A percentile compares a stretch with the other conserved stretches of the same genome.
Evolutionary conservation across 2,888 invertebrate species (phyloP).

Genomic region (Steromphala cineraria): DNA sequence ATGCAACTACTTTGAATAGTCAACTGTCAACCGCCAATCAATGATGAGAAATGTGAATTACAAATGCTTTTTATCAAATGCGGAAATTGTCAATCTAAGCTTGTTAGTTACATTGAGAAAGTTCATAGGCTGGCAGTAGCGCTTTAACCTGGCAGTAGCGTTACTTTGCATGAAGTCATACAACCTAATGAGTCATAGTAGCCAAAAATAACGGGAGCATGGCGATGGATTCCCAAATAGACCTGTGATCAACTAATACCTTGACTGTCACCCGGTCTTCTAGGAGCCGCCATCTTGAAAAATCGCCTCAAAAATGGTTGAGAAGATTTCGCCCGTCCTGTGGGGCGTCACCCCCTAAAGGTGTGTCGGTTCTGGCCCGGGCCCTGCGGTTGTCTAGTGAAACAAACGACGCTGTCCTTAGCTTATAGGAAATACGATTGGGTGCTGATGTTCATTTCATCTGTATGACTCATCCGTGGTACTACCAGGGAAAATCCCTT

Average conservation of each 20-base stretch:
- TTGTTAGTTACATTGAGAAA: no score
- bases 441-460: conserved; percentile 67
- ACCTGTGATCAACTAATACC: conserved; percentile 47
- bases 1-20: no score
- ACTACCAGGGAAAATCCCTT: conserved; percentile 72
- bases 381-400: conserved; percentile 38
- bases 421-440: conserved; percentile 54
- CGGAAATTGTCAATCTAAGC: no score
- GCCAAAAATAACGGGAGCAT: conserved; percentile 57
- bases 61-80: background rate
- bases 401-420: conserved; percentile 43
- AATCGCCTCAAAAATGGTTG: conserved; percentile 44
- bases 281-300: conserved; percentile 71
- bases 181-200: conserved; percentile 55
- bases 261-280: conserved; percentile 61
- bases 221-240: conserved; percentile 32
- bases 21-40: background rate
- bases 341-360: conserved; percentile 37
- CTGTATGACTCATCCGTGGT: conserved; percentile 71
- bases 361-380: conserved; percentile 32
- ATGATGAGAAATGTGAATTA: background rate
- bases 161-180: conserved; percentile 35
- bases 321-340: conserved; percentile 33
- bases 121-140: background rate
- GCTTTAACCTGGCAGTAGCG: conserved; percentile 18